phyloP scores from a whole-genome alignment of 2,113 vertebrate species.

The Muscicapa adusta region DNA sequence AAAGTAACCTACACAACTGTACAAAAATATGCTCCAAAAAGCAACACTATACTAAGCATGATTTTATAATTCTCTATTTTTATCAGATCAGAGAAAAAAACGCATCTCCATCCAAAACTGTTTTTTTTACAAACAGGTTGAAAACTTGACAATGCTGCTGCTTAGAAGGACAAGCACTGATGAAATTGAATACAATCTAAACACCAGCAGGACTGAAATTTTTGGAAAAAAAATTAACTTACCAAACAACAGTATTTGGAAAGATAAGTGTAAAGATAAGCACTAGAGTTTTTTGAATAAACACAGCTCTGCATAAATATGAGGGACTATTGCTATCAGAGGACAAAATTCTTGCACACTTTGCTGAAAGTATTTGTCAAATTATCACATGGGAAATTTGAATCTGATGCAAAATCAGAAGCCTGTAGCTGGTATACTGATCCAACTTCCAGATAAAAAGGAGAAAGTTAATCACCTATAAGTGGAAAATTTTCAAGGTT shows the following conservation, averaged over 20 bases:
- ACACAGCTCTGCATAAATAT: not conserved
- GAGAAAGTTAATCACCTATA: not conserved
- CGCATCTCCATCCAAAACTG: not conserved
- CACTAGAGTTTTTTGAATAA: not conserved
- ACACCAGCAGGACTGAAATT: slow-evolving; percentile 10
- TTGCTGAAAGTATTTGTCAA: not conserved
- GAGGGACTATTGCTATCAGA: not conserved
- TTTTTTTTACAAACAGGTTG: not conserved
- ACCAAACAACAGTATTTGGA: not conserved
- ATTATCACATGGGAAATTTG: not conserved
- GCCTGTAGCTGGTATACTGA: not conserved
- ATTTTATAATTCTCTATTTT: not conserved
- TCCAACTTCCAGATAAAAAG: not conserved
- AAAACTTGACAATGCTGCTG: not conserved
- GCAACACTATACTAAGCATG: not conserved
- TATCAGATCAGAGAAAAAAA: not conserved
- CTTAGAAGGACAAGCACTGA: not conserved
- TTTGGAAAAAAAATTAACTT: not conserved
- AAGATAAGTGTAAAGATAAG: slow-evolving; percentile 7
- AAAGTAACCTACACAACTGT: not conserved
- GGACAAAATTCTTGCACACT: not conserved
- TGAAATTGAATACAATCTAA: slow-evolving; percentile 33
- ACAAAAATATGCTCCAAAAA: not conserved
- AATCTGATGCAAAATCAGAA: not conserved
- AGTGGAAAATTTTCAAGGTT: slow-evolving; percentile 34